These are phyloP conservation scores for Neodiprion fabricii DNA, from an alignment of 1,140 invertebrate species.

Conservation along the genomic window DNA sequence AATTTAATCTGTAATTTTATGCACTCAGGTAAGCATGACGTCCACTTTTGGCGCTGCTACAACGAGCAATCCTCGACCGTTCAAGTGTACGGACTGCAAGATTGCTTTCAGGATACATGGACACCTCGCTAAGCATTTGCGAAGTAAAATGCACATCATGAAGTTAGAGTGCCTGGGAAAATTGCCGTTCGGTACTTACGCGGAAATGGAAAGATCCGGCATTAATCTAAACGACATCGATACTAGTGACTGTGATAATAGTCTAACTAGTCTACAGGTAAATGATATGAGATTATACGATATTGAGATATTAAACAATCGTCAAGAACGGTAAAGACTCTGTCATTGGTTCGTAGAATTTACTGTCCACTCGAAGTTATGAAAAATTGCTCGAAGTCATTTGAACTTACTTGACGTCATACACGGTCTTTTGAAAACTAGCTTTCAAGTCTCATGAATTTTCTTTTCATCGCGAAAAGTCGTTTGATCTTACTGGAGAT, in stretches of 20 bases:
- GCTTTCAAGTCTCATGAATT: too few relatives aligned
- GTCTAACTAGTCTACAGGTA: slow-evolving; percentile 83
- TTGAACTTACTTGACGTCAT: too few relatives aligned
- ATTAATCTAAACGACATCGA: slow-evolving; percentile 92
- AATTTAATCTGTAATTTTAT: slow-evolving; percentile 18
- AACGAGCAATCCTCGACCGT: slow-evolving; percentile 89
- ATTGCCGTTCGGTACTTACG: slow-evolving; percentile 94
- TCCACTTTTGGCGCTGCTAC: slow-evolving; percentile 85
- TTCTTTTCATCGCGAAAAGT: too few relatives aligned
- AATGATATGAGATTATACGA: slow-evolving; percentile 29
- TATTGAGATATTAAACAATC: slow-evolving; percentile 6
- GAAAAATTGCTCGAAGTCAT: too few relatives aligned
- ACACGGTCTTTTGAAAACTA: too few relatives aligned
- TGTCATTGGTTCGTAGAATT: neutral
- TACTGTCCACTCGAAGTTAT: neutral
- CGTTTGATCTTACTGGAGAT: too few relatives aligned
- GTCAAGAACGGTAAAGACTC: neutral
- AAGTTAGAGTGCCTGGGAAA: slow-evolving; percentile 91
- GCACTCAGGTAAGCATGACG: slow-evolving; percentile 73
- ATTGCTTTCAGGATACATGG: slow-evolving; percentile 96
- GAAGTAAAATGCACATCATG: slow-evolving; percentile 97
- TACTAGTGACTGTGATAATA: slow-evolving; percentile 93
- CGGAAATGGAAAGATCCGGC: slow-evolving; percentile 90
- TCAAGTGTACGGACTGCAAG: slow-evolving; percentile 94
- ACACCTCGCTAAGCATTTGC: slow-evolving; percentile 93